Percentiles rank a stretch among this genome's conserved stretches.
phyloP scores from a whole-genome alignment of 2,113 vertebrate species.

The Tyto alba region DNA sequence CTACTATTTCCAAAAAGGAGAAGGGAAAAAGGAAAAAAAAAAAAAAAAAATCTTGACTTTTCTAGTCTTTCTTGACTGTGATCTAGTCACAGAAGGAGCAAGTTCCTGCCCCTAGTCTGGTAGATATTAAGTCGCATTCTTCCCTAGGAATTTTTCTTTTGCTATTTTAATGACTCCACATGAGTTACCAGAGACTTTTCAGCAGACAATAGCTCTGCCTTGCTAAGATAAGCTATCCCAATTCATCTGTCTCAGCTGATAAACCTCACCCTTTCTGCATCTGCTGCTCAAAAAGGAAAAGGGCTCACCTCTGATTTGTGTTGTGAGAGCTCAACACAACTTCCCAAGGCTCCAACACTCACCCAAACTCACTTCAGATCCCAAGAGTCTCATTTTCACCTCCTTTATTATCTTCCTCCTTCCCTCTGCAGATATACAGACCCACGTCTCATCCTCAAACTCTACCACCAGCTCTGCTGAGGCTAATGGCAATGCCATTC shows the following conservation, averaged over 20 bases:
- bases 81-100: not conserved
- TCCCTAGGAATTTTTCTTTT: not conserved
- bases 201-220: not conserved
- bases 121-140: not conserved
- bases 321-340: not conserved
- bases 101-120: not conserved
- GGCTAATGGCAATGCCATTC: not conserved
- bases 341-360: not conserved
- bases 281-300: not conserved
- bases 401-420: not conserved
- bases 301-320: not conserved
- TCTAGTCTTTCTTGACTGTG: not conserved
- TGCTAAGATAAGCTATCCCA: not conserved
- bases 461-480: not conserved
- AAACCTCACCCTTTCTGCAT: not conserved
- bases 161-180: not conserved
- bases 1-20: not conserved
- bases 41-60: not conserved
- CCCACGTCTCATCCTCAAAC: accelerated
- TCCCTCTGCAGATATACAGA: not conserved
- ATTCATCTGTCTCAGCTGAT: not conserved
- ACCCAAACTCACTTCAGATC: not conserved
- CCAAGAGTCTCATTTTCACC: not conserved
- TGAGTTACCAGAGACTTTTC: not conserved
- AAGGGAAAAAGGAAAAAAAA: accelerated